phyloP scores from a whole-genome alignment of 1,140 invertebrate genomes.

The Battus philenor region DNA sequence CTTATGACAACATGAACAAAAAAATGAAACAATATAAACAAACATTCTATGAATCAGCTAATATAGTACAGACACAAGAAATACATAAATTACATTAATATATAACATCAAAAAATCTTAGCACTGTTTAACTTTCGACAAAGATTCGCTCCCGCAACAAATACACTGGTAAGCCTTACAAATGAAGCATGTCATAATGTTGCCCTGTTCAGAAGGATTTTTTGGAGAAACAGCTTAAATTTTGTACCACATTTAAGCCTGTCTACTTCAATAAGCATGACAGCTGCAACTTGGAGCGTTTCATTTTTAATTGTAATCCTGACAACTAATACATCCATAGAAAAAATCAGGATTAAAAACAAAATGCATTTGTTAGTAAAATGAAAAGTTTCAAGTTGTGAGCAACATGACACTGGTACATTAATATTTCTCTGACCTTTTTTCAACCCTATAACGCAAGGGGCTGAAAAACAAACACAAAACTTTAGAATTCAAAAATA shows the following conservation, averaged over 20 bases:
- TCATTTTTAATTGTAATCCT: no score
- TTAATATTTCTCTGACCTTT: constrained; percentile 58
- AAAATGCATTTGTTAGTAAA: constrained; percentile 6
- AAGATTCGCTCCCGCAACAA: constrained; percentile 22
- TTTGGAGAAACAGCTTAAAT: constrained; percentile 34
- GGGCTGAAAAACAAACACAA: constrained; percentile 61
- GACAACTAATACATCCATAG: no score
- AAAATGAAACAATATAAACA: no score
- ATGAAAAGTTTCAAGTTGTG: constrained; percentile 35
- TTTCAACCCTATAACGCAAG: constrained; percentile 49
- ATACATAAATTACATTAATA: constrained; percentile 16
- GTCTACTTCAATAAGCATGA: constrained; percentile 50
- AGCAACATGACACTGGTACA: constrained; percentile 43
- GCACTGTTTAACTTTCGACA: constrained; percentile 10
- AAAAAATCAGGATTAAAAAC: background rate
- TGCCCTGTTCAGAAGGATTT: constrained; percentile 51
- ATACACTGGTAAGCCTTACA: constrained; percentile 28
- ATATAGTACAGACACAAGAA: constrained; percentile 6
- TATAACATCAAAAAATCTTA: constrained; percentile 12
- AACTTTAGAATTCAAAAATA: constrained; percentile 22
- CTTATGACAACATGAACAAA: no score
- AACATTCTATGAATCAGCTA: no score
- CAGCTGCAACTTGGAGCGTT: constrained; percentile 37
- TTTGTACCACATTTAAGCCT: constrained; percentile 55
- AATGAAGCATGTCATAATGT: constrained; percentile 21